phyloP scores from a whole-genome alignment of 2,113 vertebrate genomes.

The Probosciger aterrimus region DNA sequence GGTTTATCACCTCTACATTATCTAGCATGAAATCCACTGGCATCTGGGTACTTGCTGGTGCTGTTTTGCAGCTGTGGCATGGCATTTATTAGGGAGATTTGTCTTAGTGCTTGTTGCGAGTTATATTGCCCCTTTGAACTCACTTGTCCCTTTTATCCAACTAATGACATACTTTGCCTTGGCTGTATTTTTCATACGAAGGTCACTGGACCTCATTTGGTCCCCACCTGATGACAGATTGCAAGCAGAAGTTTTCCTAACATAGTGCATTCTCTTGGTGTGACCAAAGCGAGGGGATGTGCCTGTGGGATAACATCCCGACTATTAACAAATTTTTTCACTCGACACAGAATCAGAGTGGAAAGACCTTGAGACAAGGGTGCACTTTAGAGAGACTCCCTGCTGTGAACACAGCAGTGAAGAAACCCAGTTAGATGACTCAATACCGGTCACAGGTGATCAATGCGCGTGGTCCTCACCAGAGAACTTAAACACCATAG shows the following conservation, averaged over 20 bases:
- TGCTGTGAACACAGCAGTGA: background rate
- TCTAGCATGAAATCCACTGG: background rate
- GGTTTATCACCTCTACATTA: background rate
- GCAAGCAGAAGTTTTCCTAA: background rate
- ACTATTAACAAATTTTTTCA: background rate
- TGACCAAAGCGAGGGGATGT: background rate
- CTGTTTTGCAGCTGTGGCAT: background rate
- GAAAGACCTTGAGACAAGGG: background rate
- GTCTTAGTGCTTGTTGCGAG: background rate
- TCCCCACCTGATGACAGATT: background rate
- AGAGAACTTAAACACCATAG: background rate
- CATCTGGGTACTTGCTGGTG: background rate
- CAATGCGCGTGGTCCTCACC: background rate
- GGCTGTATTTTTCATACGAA: background rate
- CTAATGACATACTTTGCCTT: background rate
- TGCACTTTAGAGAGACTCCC: background rate
- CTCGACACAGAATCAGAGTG: rapidly evolving
- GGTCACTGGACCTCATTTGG: rapidly evolving
- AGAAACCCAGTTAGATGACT: background rate
- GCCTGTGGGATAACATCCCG: background rate
- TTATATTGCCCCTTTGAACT: background rate
- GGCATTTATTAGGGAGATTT: background rate
- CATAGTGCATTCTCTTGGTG: background rate
- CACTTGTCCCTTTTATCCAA: background rate
- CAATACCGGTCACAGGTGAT: rapidly evolving